Conservation (phyloP, 1,140 invertebrate species). For the Meloidogyne exigua region DNA sequence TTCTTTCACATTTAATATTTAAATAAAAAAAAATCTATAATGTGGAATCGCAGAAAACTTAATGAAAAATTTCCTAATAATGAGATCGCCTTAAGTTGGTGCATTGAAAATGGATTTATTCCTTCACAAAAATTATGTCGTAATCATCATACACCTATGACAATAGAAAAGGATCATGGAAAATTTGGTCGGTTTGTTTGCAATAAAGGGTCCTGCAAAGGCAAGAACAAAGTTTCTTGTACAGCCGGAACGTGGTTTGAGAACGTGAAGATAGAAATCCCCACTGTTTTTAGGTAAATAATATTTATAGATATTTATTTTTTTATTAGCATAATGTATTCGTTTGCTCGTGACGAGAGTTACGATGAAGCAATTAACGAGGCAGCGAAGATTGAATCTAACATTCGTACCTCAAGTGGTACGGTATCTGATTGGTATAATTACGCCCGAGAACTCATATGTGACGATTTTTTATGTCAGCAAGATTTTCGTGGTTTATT, state of each 20-base stretch:
- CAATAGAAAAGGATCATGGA: not conserved
- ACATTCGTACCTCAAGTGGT: not conserved
- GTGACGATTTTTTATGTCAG: not conserved
- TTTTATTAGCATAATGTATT: not conserved
- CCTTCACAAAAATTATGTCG: not conserved
- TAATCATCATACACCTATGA: not conserved
- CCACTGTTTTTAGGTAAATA: not conserved
- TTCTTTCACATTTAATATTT: not conserved
- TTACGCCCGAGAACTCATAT: not conserved
- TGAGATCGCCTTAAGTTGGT: not conserved
- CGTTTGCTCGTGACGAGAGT: not conserved
- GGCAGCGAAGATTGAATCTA: not conserved
- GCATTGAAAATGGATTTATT: not conserved
- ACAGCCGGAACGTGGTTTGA: not conserved
- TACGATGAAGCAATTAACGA: not conserved
- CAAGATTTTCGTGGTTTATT: not conserved
- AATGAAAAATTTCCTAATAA: not conserved
- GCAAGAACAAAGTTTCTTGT: not conserved
- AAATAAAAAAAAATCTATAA: not conserved
- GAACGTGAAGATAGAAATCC: not conserved
- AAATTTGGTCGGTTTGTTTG: not conserved
- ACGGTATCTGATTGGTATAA: not conserved
- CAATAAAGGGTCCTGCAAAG: not conserved
- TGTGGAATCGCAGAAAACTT: not conserved
- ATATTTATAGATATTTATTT: not conserved